phyloP scores from a whole-genome alignment of 2,797 vertebrate species.

The Anguilla marmorata region DNA sequence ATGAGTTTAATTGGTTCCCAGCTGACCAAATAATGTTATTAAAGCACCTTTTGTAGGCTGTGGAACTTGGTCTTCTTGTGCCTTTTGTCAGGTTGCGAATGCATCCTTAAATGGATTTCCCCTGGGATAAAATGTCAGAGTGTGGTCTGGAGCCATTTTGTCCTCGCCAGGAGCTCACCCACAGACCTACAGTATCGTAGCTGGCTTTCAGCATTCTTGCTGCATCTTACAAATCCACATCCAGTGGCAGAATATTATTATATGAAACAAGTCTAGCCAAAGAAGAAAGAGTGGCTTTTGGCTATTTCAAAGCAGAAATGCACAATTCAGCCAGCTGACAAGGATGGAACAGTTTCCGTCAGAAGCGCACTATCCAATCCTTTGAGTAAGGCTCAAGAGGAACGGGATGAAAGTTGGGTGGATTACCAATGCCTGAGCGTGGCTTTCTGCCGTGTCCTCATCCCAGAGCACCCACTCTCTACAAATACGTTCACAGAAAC shows the following conservation, averaged over 20 bases:
- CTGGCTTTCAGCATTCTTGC: not conserved
- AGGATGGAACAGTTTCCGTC: no score
- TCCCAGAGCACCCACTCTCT: no score
- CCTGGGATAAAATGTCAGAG: no score
- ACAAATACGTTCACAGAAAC: no score
- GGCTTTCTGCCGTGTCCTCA: no score
- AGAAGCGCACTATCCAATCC: no score
- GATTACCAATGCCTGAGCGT: no score
- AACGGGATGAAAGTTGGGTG: no score
- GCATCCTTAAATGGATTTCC: not conserved
- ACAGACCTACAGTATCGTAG: not conserved
- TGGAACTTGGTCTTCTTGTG: not conserved
- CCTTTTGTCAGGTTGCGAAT: not conserved
- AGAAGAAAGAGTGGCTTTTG: no score
- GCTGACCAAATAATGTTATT: not conserved
- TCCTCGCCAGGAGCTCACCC: not conserved
- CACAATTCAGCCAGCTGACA: no score
- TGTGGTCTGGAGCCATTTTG: not conserved
- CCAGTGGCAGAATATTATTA: slow-evolving; percentile 73
- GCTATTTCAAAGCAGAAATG: no score
- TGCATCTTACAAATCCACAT: slow-evolving; percentile 63
- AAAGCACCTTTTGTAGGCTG: not conserved
- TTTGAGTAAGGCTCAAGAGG: no score
- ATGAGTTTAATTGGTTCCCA: not conserved
- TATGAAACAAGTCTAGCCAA: slow-evolving; percentile 64